Percentiles rank a stretch among this genome's conserved stretches.
Conservation (phyloP, 2,113 vertebrate genomes). For the Delphinus delphis region DNA sequence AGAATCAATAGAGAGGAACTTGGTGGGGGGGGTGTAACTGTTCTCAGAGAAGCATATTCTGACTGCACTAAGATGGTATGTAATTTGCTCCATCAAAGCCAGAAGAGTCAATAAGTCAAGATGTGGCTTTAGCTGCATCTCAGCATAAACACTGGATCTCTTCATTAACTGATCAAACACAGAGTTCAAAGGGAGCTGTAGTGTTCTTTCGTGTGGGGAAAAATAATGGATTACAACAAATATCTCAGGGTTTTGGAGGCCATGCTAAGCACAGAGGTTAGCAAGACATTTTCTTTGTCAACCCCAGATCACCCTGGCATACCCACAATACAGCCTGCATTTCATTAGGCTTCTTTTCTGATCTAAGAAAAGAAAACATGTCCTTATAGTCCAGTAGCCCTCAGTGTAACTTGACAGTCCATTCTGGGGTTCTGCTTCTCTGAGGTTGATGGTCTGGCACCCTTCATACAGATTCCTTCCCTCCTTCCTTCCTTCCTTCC, state of each 20-base stretch:
- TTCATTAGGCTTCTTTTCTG: conserved; percentile 50
- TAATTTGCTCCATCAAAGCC: conserved; percentile 60
- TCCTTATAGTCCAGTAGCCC: neutral
- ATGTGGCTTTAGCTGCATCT: conserved; percentile 51
- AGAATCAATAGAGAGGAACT: conserved; percentile 4
- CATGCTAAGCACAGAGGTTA: neutral
- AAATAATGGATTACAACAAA: conserved; percentile 61
- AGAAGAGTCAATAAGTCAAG: conserved; percentile 68
- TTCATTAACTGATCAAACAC: conserved; percentile 74
- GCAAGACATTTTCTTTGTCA: conserved; percentile 55
- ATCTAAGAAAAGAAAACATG: neutral
- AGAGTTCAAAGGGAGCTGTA: conserved; percentile 56
- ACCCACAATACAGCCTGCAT: neutral
- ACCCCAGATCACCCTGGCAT: neutral
- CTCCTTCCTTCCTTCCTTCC: neutral
- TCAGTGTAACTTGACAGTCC: neutral
- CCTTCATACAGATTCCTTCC: neutral
- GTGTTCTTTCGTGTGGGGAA: conserved; percentile 51
- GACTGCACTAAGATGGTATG: neutral
- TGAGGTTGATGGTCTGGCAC: neutral
- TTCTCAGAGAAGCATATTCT: neutral
- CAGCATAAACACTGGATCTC: conserved; percentile 67
- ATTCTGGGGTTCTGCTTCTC: neutral
- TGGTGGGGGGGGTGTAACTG: neutral
- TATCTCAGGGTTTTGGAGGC: conserved; percentile 40